Evolutionary conservation across 2,888 invertebrate species (phyloP).

Genomic region (Arrhopalites spinosus): DNA sequence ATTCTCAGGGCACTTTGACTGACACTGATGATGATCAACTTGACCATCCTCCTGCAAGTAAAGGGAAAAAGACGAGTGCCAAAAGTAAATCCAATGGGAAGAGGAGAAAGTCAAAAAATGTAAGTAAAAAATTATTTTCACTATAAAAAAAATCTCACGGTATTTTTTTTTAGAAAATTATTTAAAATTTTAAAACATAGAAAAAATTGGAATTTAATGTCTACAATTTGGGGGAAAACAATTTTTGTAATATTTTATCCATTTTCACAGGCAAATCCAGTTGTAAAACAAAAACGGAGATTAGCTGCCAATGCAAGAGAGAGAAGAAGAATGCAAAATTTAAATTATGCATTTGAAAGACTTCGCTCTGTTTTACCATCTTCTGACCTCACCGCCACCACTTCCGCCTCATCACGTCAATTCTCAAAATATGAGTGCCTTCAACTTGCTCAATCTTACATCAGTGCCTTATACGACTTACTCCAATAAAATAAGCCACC

Average conservation of each 20-base stretch:
- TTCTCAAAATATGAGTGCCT: conserved; percentile 94
- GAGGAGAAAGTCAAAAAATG: conserved; percentile 38
- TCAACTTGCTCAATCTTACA: conserved; percentile 97
- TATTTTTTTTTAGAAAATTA: too few species aligned
- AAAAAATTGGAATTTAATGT: too few species aligned
- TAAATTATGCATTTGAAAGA: conserved; percentile 91
- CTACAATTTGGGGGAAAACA: too few species aligned
- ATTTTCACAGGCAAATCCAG: conserved; percentile 70
- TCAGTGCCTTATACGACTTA: conserved; percentile 84
- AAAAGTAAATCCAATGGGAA: conserved; percentile 17
- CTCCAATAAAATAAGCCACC: conserved; percentile 64
- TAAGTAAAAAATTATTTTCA: too few species aligned
- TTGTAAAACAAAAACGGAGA: conserved; percentile 79
- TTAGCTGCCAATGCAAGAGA: conserved; percentile 93
- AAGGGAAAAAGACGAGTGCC: conserved; percentile 14
- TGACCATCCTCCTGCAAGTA: not conserved
- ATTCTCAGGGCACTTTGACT: not conserved
- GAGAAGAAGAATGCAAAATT: conserved; percentile 87
- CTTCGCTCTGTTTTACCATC: conserved; percentile 90
- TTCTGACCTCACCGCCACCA: conserved; percentile 58
- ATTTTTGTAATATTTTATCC: conserved; percentile 5
- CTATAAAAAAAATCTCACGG: too few species aligned
- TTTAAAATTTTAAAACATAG: not conserved
- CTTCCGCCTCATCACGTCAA: conserved; percentile 80
- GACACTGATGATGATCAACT: conserved; percentile 1